phyloP scores from a whole-genome alignment of 2,797 vertebrate genomes.

The Xenopus petersii region DNA sequence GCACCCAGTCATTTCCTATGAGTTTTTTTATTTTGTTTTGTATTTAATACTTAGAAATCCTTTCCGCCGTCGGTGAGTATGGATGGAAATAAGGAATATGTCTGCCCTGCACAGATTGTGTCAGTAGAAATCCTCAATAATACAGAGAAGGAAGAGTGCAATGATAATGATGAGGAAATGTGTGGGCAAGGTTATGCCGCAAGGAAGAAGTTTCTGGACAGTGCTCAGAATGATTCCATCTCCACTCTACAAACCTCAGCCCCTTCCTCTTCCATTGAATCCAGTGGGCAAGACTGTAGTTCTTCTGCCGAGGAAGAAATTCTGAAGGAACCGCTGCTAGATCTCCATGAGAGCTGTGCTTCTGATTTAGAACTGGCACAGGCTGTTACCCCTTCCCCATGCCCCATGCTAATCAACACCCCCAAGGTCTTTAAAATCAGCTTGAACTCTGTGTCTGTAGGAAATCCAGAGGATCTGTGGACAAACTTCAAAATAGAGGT shows the following conservation, averaged over 20 bases:
- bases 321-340: neutral
- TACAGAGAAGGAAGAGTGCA: neutral
- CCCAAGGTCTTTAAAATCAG: slow-evolving; percentile 58
- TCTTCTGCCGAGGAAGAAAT: neutral
- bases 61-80: neutral
- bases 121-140: neutral
- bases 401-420: neutral
- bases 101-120: neutral
- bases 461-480: slow-evolving; percentile 3
- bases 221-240: neutral
- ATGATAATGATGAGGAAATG: neutral
- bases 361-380: neutral
- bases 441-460: slow-evolving; percentile 59
- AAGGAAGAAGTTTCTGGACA: slow-evolving; percentile 5
- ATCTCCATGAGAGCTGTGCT: neutral
- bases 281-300: neutral
- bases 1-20: too few species aligned
- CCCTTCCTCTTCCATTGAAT: neutral
- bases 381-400: neutral
- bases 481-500: neutral
- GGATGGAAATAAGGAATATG: neutral
- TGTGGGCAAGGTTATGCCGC: neutral
- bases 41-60: slow-evolving; percentile 1
- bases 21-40: too few species aligned
- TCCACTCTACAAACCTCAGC: neutral